Evolutionary conservation across 92 coral and sea anemone genomes (phyloP), one percentile per base, ranked within the genome.

Genomic region (Phenganax subtilis): DNA sequence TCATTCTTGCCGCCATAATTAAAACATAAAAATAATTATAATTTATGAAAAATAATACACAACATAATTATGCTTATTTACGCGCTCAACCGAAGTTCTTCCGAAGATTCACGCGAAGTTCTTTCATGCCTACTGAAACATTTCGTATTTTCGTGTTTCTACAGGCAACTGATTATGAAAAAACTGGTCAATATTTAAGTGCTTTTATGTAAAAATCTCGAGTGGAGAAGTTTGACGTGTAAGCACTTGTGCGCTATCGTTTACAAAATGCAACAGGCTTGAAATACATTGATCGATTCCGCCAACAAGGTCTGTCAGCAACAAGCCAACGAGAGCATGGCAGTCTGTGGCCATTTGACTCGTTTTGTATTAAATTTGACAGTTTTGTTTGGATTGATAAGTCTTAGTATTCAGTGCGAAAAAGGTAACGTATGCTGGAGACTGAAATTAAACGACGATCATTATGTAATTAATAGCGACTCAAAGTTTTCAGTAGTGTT

Each of bases 1-100:
- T 76, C 81, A 55, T 56, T n/a, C 81, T 58, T 47, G 68, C 81
- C 67, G 81, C 81, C 79, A 74, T 74, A 2, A 28, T 15, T 20
- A 20, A 29, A 47, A 61, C 8, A 7, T 61, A 37, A 37, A 20
- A 37, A 1, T 37, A 37, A 37, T 5, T 37, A 37, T 37, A 37
- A 37, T 37, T 37, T 37, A 37, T 37, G 47, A 37, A 37, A 37
- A 37, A 37, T 37, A 59, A 20, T 20, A 20, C 25, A 20, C 7
- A 59, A 59, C 65, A 59, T 12, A 20, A 59, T 59, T 59, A 59
- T 7, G 65, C 25, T 1, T 12, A 56, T 3, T 10, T 72, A 16
- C 61, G 80, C 61, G 72, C 20, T 37, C 2, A 37, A 5, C 47
- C 47, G 47, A 37, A 37, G 47, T 37, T 37, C 47, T 37, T 37